Base-by-base conservation (phyloP, 64 coral and sea anemone species). In the Stichodactyla mertensii region DNA sequence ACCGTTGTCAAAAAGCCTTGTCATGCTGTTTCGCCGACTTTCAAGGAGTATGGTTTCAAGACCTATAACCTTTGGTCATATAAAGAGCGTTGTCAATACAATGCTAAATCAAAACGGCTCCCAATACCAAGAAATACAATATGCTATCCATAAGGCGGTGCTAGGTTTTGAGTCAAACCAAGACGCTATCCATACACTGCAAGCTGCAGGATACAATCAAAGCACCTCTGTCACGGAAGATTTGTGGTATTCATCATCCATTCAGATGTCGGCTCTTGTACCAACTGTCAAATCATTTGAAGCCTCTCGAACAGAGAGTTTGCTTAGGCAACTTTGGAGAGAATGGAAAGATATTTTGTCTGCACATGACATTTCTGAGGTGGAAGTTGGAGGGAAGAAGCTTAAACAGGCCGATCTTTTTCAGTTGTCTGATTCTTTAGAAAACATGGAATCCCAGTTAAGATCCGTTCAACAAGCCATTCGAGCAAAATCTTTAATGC, bases 151-250 rank as follows among this genome's bases (percentile, higher is more conserved):
- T 52, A n/a, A 12, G 54, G 55, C 36, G 51, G 28, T 84, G 31
- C 23, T 89, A 15, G 77, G 62, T 4, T 57, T 87, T 6, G 85
- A 89, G 58, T 16, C 11, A 14, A 94, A 94, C 57, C 84, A 90
- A 79, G 78, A 78, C 57, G 54, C 82, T 15, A 78, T 90, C 13
- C 70, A 84, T 66, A 79, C 81, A 8, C 79, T 94, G 16, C 92
- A 86, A 87, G 78, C 70, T 51, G 78, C 69, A 12, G 62, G 78
- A 22, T 94, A 94, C 64, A 94, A 94, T 56, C 64, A 80, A 83
- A 86, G 19, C 0, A 62, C 60, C 15, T 2, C 13, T 0, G 8
- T 7, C 59, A 61, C 7, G n/a, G 8, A 31, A 36, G 31, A 89
- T 89, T 60, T 89, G 64, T 89, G 87, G 88, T 56, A 27, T 51